phyloP scores from a whole-genome alignment of 2,888 invertebrate genomes.

The Eubasilissa splendida region DNA sequence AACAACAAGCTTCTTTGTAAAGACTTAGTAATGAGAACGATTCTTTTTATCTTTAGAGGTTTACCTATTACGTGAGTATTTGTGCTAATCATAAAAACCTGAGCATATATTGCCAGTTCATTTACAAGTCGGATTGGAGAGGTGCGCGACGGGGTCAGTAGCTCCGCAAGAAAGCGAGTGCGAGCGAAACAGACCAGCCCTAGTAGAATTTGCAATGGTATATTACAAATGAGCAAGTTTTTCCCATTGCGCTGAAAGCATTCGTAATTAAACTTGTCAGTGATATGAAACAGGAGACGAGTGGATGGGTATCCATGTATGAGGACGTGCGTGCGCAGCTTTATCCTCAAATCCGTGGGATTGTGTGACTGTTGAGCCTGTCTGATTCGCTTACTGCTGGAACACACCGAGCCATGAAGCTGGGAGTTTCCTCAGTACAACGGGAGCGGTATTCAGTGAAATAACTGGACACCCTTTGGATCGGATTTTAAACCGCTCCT shows the following conservation, averaged over 20 bases:
- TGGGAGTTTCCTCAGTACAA: no score
- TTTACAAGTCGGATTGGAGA: constrained; percentile 41
- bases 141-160: constrained; percentile 12
- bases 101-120: not conserved
- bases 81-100: no score
- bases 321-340: constrained; percentile 48
- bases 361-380: not conserved
- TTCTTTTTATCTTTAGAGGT: no score
- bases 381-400: no score
- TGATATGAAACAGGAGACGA: constrained; percentile 54
- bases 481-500: no score
- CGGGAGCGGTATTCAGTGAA: no score
- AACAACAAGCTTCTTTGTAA: no score
- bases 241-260: constrained; percentile 47
- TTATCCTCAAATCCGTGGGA: constrained; percentile 42
- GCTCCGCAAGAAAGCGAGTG: not conserved
- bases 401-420: not conserved
- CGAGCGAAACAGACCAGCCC: constrained; percentile 11
- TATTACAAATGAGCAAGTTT: constrained; percentile 38
- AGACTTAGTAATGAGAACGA: no score
- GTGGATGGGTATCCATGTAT: constrained; percentile 42
- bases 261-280: constrained; percentile 53
- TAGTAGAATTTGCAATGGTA: constrained; percentile 23
- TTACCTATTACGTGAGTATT: no score
- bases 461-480: no score